phyloP scores from a whole-genome alignment of 2,888 invertebrate genomes.

The Eupithecia insigniata region DNA sequence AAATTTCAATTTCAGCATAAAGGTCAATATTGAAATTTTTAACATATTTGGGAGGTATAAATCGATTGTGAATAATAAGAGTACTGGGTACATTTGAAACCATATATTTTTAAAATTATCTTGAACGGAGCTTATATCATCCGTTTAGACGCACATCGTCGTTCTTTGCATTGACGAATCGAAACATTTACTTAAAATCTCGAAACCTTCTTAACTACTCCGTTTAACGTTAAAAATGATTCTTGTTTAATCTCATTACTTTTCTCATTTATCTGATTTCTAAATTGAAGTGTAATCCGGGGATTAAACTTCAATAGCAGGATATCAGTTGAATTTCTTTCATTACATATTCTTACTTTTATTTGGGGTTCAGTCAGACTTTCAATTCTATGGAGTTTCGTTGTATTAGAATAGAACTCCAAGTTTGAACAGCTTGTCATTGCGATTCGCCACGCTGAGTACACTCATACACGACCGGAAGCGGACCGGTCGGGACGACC shows the following conservation, averaged over 20 bases:
- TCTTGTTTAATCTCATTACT: too few relatives aligned
- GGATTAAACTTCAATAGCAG: too few relatives aligned
- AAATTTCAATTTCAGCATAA: background rate
- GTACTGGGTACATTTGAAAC: background rate
- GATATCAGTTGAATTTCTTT: background rate
- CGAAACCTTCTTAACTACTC: too few relatives aligned
- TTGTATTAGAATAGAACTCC: background rate
- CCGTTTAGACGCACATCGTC: too few relatives aligned
- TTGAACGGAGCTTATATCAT: background rate
- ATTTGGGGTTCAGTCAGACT: background rate
- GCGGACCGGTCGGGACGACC: background rate
- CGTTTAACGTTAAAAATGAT: too few relatives aligned
- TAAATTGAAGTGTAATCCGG: too few relatives aligned
- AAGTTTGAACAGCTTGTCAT: background rate
- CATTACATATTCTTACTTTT: background rate
- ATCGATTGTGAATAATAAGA: background rate
- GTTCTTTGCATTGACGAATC: too few relatives aligned
- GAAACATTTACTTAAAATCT: too few relatives aligned
- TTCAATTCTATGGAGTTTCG: background rate
- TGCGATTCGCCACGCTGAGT: background rate
- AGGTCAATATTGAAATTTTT: background rate
- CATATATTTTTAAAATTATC: background rate
- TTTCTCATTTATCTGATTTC: too few relatives aligned
- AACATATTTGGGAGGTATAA: background rate
- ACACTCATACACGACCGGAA: background rate